Percentiles rank a stretch among this genome's conserved stretches.
These are phyloP conservation scores for Lingula anatina DNA, from an alignment of 2,888 invertebrate genomes.

Conservation along the genomic window DNA sequence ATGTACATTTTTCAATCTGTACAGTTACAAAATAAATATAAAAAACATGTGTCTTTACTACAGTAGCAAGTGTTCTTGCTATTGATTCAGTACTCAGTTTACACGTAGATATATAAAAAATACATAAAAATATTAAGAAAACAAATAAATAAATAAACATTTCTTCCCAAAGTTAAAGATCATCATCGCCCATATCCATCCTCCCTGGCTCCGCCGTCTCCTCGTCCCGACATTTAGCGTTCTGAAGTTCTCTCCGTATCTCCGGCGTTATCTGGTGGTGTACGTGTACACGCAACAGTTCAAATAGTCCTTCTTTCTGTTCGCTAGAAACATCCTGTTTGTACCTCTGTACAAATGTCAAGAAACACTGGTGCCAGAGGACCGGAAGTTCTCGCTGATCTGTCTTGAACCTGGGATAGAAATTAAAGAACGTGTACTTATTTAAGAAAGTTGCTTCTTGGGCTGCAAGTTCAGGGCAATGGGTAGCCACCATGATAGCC, in stretches of 20 bases:
- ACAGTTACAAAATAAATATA: too few species aligned
- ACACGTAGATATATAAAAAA: too few species aligned
- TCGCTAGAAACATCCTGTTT: slow-evolving; percentile 91
- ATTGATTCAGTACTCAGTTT: too few species aligned
- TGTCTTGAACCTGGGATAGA: slow-evolving; percentile 67
- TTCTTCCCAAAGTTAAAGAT: too few species aligned
- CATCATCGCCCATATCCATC: background rate
- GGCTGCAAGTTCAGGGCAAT: too few species aligned
- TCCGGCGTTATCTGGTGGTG: slow-evolving; percentile 68
- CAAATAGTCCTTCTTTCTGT: slow-evolving; percentile 80
- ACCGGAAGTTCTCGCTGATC: slow-evolving; percentile 85
- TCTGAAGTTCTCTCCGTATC: slow-evolving; percentile 79
- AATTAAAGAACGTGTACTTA: background rate
- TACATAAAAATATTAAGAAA: too few species aligned
- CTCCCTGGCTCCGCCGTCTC: slow-evolving; percentile 4
- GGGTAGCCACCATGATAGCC: too few species aligned
- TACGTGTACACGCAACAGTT: slow-evolving; percentile 69
- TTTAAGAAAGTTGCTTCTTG: background rate
- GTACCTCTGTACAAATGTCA: slow-evolving; percentile 92
- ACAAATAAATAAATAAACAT: too few species aligned
- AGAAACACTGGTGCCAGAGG: slow-evolving; percentile 91
- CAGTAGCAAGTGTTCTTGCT: too few species aligned
- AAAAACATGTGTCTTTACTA: too few species aligned
- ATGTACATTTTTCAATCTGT: too few species aligned
- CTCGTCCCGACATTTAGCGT: slow-evolving; percentile 72